phyloP scores from a whole-genome alignment of 2,888 invertebrate genomes.

The Eledona agricola region DNA sequence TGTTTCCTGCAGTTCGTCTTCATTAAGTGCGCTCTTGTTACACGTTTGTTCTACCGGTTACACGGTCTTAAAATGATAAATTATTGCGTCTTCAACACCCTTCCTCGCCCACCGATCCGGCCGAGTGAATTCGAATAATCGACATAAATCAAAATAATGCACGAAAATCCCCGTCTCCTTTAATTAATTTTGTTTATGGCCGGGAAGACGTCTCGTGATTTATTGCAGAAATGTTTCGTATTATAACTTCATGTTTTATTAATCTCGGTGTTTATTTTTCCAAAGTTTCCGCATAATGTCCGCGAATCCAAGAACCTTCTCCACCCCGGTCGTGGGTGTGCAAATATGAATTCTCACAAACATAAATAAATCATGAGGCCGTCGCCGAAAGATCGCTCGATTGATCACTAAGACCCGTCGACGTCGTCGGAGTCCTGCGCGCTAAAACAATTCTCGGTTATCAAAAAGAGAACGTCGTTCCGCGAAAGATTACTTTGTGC shows the following conservation, averaged over 20 bases:
- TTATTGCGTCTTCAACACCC: constrained; percentile 31
- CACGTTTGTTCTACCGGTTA: constrained; percentile 35
- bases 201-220: constrained; percentile 43
- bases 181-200: constrained; percentile 48
- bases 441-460: not conserved
- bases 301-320: constrained; percentile 29
- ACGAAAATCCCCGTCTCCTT: constrained; percentile 34
- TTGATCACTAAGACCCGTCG: constrained; percentile 5
- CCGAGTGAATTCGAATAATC: constrained; percentile 30
- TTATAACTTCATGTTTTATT: constrained; percentile 43
- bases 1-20: constrained; percentile 39
- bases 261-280: constrained; percentile 42
- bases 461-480: constrained; percentile 11
- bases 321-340: constrained; percentile 37
- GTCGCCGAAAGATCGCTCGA: constrained; percentile 36
- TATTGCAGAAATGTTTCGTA: constrained; percentile 41
- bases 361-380: constrained; percentile 48
- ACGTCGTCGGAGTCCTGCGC: not conserved
- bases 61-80: constrained; percentile 37
- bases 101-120: constrained; percentile 8
- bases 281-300: constrained; percentile 42
- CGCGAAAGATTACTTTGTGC: constrained; percentile 43
- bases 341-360: constrained; percentile 42
- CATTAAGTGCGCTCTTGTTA: constrained; percentile 34
- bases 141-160: constrained; percentile 40